Evolutionary conservation across 2,113 vertebrate genomes (phyloP).

Genomic region (Camelus bactrianus): DNA sequence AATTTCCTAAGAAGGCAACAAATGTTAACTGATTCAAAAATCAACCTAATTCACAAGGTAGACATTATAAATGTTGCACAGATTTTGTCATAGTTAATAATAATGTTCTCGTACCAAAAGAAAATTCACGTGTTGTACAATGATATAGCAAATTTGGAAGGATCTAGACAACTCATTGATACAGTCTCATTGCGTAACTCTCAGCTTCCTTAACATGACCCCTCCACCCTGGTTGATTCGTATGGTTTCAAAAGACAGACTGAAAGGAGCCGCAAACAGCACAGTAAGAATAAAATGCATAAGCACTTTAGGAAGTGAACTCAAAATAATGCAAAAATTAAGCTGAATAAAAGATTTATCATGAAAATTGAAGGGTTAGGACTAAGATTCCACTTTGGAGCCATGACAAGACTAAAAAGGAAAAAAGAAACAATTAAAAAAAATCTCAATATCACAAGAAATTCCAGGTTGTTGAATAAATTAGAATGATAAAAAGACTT

Average conservation of each 20-base stretch:
- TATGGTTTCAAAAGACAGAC: not conserved
- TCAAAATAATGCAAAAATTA: slow-evolving; percentile 47
- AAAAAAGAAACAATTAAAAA: not conserved
- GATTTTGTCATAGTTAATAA: not conserved
- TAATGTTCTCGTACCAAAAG: not conserved
- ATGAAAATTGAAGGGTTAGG: not conserved
- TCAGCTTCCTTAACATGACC: not conserved
- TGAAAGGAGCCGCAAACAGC: slow-evolving; percentile 27
- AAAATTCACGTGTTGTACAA: not conserved
- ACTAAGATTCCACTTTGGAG: not conserved
- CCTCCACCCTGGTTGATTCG: not conserved
- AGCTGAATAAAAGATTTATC: slow-evolving; percentile 9
- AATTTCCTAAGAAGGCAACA: slow-evolving; percentile 52
- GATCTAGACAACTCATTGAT: not conserved
- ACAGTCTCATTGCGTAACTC: not conserved
- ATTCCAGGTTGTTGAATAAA: slow-evolving; percentile 28
- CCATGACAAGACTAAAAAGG: not conserved
- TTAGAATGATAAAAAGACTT: slow-evolving; percentile 26
- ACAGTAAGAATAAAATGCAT: not conserved
- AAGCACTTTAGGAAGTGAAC: slow-evolving; percentile 5
- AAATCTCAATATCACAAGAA: slow-evolving; percentile 18
- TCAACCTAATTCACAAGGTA: slow-evolving; percentile 41
- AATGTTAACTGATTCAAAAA: slow-evolving; percentile 45
- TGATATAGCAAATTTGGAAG: not conserved
- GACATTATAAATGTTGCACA: not conserved